Evolutionary conservation across 2,113 vertebrate genomes (phyloP).

Genomic region (Pleuronectes platessa): DNA sequence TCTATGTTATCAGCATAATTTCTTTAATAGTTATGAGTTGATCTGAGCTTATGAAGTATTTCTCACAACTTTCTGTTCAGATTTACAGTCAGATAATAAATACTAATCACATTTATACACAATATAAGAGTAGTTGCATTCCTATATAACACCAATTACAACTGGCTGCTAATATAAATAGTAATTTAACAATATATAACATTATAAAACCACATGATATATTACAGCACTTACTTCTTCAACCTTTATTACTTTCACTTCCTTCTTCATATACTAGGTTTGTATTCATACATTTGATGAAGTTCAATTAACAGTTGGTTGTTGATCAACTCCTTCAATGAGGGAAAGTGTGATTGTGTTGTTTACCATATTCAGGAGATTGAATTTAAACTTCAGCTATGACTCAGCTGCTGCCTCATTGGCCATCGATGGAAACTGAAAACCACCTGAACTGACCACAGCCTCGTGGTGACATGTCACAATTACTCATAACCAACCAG

Average conservation of each 20-base stretch:
- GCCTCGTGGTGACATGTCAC: background rate
- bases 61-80: too few species aligned
- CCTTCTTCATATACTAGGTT: background rate
- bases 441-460: constrained; percentile 26
- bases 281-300: background rate
- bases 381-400: too few species aligned
- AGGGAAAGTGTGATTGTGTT: background rate
- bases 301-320: background rate
- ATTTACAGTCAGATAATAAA: too few species aligned
- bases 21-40: too few species aligned
- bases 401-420: too few species aligned
- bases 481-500: constrained; percentile 40
- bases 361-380: background rate
- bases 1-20: too few species aligned
- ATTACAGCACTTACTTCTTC: background rate
- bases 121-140: background rate
- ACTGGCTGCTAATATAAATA: background rate
- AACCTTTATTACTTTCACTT: background rate
- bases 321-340: too few species aligned
- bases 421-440: constrained; percentile 18
- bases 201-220: background rate
- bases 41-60: too few species aligned
- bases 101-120: background rate
- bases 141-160: background rate
- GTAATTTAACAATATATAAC: background rate